These are phyloP conservation scores for Pharmacophagus antenor DNA, from an alignment of 2,888 invertebrate species.

Conservation along the genomic window DNA sequence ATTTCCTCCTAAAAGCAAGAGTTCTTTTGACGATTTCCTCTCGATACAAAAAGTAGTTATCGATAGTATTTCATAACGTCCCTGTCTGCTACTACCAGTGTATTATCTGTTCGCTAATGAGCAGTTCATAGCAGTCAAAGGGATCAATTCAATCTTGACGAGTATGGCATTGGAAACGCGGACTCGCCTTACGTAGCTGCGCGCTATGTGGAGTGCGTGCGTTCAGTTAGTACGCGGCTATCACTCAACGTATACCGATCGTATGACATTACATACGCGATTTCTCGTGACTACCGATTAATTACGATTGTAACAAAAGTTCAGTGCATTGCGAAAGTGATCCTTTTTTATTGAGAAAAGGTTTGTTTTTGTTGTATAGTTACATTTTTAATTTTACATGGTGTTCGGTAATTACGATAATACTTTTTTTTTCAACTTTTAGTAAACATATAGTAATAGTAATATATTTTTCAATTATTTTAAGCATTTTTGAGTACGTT, in stretches of 20 bases:
- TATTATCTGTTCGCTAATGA: too few species aligned
- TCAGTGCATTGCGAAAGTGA: constrained; percentile 11
- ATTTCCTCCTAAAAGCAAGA: too few species aligned
- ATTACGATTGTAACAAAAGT: background rate
- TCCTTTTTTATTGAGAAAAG: background rate
- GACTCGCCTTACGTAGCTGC: constrained; percentile 17
- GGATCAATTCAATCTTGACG: background rate
- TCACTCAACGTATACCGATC: constrained; percentile 16
- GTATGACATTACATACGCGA: constrained; percentile 9
- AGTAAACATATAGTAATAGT: background rate
- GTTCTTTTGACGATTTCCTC: too few species aligned
- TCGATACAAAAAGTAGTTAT: too few species aligned
- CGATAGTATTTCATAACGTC: too few species aligned
- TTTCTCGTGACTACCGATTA: background rate
- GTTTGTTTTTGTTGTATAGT: background rate
- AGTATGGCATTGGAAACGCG: constrained; percentile 10
- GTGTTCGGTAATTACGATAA: background rate
- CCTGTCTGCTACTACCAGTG: too few species aligned
- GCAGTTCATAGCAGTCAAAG: too few species aligned
- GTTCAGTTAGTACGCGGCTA: constrained; percentile 24
- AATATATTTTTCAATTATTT: background rate
- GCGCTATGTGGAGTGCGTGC: constrained; percentile 19
- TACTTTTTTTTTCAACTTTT: background rate
- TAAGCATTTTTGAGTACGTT: too few species aligned
- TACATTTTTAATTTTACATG: too few species aligned